Evolutionary conservation across 2,888 invertebrate genomes (phyloP), one percentile per base, ranked within the genome.

Genomic region (Opisthograptis luteolata): DNA sequence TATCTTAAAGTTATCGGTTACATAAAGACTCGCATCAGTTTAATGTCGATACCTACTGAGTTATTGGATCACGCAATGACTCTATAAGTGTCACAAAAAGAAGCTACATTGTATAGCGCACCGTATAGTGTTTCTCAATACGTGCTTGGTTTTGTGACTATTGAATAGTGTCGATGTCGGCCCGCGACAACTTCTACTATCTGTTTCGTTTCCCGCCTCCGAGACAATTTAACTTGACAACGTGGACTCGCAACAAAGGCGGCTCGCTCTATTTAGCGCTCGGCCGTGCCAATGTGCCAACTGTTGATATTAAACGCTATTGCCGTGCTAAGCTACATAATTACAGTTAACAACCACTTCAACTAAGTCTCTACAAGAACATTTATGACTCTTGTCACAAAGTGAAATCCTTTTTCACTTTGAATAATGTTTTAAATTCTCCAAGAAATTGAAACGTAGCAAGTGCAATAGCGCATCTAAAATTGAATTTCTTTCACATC

Each of bases 191-290:
- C 85, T 89, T 87, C 77, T 70, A 75, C 84, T 88, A 89, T 89
- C 87, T 82, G 82, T 86, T 85, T 83, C 82, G 85, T 83, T 87
- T 85, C 81, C 87, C 88, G 84, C 79, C 80, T 68, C 73, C 65
- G 83, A 87, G 85, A 89, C 88, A 87, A 87, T 88, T 87, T 85
- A 89, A 87, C 89, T 89, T 87, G 86, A 82, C 88, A 84, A 84
- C 84, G 73, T 80, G 78, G 80, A 76, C 75, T 77, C 69, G 66
- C 70, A 84, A 88, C 88, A 89, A 88, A 81, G 75, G 80, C 77
- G 54, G 71, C 72, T 76, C 75, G 87, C 79, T 84, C 86, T 79
- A 85, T 87, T 87, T 86, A 87, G 70, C 75, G 77, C 72, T 66
- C 73, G 64, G 68, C 66, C 73, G 72, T 58, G 66, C 62, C 73